Percentiles rank a stretch among this genome's conserved stretches.
phyloP scores from a whole-genome alignment of 2,888 invertebrate genomes.

The Belgica antarctica region DNA sequence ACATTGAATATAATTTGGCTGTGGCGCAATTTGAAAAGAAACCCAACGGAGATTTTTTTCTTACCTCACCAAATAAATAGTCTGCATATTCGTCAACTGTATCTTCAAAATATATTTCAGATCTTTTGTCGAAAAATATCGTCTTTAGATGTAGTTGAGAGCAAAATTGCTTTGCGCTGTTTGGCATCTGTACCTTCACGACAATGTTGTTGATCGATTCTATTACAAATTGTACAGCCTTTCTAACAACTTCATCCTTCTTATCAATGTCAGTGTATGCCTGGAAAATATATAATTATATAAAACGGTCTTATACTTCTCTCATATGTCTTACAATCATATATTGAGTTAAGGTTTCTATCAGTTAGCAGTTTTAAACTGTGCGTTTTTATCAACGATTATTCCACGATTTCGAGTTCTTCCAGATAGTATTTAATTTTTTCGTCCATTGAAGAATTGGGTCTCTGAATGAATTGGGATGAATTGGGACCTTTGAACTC shows the following conservation, averaged over 20 bases:
- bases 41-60: too few relatives aligned
- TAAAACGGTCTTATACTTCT: too few relatives aligned
- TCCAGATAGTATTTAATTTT: constrained; percentile 62
- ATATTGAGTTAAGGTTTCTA: too few relatives aligned
- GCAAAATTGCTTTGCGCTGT: constrained; percentile 53
- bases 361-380: too few relatives aligned
- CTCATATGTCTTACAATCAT: too few relatives aligned
- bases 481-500: too few relatives aligned
- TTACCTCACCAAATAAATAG: too few relatives aligned
- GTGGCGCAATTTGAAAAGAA: too few relatives aligned
- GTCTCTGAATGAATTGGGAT: too few relatives aligned
- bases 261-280: constrained; percentile 58
- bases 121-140: constrained; percentile 58
- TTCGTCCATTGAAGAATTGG: constrained; percentile 66
- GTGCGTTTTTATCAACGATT: too few relatives aligned
- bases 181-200: constrained; percentile 46
- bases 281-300: too few relatives aligned
- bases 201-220: constrained; percentile 49
- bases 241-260: constrained; percentile 57
- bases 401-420: constrained; percentile 62
- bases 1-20: constrained; percentile 67
- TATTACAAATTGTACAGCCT: constrained; percentile 56
- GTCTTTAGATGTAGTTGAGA: constrained; percentile 58
- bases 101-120: constrained; percentile 47
- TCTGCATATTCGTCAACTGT: constrained; percentile 54